Evolutionary conservation across 2,888 invertebrate genomes (phyloP), one percentile per base, ranked within the genome.

Genomic region (Nasonia oneida): DNA sequence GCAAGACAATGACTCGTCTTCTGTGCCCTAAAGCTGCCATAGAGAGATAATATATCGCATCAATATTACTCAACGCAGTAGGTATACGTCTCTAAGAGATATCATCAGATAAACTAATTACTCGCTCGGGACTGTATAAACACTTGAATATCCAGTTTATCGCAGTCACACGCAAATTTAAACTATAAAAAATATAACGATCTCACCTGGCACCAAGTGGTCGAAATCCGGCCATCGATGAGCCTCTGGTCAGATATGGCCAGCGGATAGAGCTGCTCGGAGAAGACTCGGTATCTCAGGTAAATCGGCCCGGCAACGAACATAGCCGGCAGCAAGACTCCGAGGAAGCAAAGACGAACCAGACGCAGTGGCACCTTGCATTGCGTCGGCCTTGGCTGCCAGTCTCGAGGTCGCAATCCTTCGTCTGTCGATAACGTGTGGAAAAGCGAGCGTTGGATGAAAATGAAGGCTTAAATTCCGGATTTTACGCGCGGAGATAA

Each of bases 161-260:
- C 6, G 3, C 15, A 57, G 57, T 57, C 57, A 53, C 53, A 53
- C 53, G 18, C 42, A 42, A 42, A 8, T 42, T 42, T 42, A 8
- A 42, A 42, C 42, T 42, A 1, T 42, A 8, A 10, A 47, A 47
- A 12, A 47, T 10, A 12, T 12, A 47, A 47, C 12, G 12, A 47
- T 47, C 47, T 18, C 93, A 97, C 97, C 95, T 97, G 96, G 91
- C 97, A 97, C 97, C 97, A 97, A 29, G 96, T 96, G 1, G 97
- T 96, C 0, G 97, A 97, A 88, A 97, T 95, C 93, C 95, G 95
- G 90, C 95, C 95, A 92, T 97, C 97, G 87, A 97, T 95, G 84
- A 97, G 94, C 87, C 96, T 93, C 95, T 97, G 97, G 91, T 97
- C 97, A 0, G 96, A 96, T 93, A 96, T 95, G 37, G 96, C 96